Base-by-base conservation (phyloP, 2,113 vertebrate genomes). In the Ursus arctos region DNA sequence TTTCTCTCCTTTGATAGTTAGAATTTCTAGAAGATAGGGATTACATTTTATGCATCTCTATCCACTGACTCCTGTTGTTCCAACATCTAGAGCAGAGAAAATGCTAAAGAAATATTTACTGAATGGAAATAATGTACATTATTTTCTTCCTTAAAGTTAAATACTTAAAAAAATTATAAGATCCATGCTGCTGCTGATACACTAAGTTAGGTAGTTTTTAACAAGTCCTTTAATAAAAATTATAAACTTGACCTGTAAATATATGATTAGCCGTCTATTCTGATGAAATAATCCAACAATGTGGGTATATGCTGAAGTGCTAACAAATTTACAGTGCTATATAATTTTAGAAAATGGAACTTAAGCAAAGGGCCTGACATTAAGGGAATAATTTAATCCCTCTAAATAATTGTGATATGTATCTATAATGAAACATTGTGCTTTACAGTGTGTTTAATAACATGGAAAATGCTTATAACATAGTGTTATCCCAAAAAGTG, bases 111-210 rank as follows among this genome's bases (percentile, higher is more conserved):
- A 94, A 80, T 94, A 94, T 14, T 96, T 80, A 77, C 61, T 33
- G 16, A 95, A 97, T 67, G 22, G 31, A 88, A 90, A 74, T 49
- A 76, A 94, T 88, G 72, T 33, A 92, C 6, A 90, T 71, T 95
- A 72, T 91, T 90, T 91, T 80, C 15, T 81, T 91, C 0, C 21
- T 92, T 80, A 69, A 61, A 69, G 31, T 26, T 77, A 94, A 95
- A 80, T 22, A 53, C 36, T 33, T 26, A 16, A 80, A 51, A 88
- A 59, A 5, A 81, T 47, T 80, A 76, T n/a, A 96, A 55, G 67
- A 90, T 3, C 2, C 12, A 24, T 15, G 22, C 19, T 77, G 11
- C 28, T 81, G 61, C 12, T 91, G 36, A 93, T 97, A 2, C 1
- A 51, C 28, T 97, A 31, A 47, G 2, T 82, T 77, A 86, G 51